Evolutionary conservation across 2,888 invertebrate species (phyloP).

Genomic region (Julus scanicus): DNA sequence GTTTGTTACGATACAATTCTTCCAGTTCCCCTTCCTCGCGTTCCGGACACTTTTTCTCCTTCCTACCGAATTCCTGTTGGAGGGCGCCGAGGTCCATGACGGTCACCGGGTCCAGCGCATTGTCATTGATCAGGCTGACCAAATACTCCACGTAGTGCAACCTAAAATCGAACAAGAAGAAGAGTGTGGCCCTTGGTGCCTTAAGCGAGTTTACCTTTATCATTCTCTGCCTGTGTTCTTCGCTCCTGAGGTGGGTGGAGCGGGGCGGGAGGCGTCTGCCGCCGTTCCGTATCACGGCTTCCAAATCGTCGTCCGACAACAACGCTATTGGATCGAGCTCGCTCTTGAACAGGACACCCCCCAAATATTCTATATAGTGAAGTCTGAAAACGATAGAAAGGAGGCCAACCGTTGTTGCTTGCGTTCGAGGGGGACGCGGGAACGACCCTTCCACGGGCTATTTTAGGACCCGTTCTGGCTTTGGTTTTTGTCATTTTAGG

Average conservation of each 20-base stretch:
- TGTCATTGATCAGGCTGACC: constrained; percentile 78
- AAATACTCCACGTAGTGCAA: constrained; percentile 91
- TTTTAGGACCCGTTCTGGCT: too few relatives aligned
- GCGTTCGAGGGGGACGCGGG: background rate
- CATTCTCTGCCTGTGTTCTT: constrained; percentile 85
- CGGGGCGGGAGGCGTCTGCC: constrained; percentile 79
- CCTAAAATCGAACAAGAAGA: constrained; percentile 71
- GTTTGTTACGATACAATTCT: constrained; percentile 84
- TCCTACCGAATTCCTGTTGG: constrained; percentile 81
- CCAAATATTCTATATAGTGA: constrained; percentile 91
- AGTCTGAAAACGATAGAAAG: constrained; percentile 72
- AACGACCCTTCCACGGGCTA: too few relatives aligned
- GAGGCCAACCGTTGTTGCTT: constrained; percentile 14
- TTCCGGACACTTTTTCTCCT: constrained; percentile 78
- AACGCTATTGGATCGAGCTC: constrained; percentile 81
- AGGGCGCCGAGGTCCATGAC: constrained; percentile 83
- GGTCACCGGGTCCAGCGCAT: constrained; percentile 79
- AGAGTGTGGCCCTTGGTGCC: too few relatives aligned
- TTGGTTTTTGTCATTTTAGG: too few relatives aligned
- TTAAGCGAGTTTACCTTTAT: constrained; percentile 74
- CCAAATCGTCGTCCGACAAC: constrained; percentile 82
- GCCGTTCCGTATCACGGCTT: constrained; percentile 80
- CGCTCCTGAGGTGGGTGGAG: constrained; percentile 84
- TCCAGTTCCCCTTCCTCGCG: constrained; percentile 85
- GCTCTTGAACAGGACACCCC: constrained; percentile 77